phyloP scores from a whole-genome alignment of 2,113 vertebrate species.

The Hydrochoerus hydrochaeris region DNA sequence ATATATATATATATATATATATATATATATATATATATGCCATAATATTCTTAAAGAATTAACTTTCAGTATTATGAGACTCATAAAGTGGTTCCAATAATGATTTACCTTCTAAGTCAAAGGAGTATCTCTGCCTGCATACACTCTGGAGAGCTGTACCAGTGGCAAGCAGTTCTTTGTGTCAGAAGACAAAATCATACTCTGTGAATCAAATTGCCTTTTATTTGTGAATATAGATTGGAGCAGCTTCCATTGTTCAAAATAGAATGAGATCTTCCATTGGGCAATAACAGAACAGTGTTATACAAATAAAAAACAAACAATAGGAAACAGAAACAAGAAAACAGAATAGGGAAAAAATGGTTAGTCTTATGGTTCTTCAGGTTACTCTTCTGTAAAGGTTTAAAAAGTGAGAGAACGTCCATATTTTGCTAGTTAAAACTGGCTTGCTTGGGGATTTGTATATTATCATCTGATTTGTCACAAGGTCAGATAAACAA shows the following conservation, averaged over 20 bases:
- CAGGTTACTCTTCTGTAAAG: neutral
- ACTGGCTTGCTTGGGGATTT: neutral
- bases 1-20: no score
- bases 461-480: neutral
- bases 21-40: no score
- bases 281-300: neutral
- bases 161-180: neutral
- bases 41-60: neutral
- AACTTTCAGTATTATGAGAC: conserved; percentile 12
- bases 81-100: conserved; percentile 33
- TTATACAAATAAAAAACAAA: neutral
- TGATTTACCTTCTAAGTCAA: neutral
- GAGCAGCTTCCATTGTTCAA: neutral
- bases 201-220: neutral
- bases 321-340: neutral
- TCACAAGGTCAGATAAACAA: neutral
- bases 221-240: neutral
- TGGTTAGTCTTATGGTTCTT: neutral
- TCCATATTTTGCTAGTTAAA: neutral
- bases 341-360: neutral
- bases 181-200: neutral
- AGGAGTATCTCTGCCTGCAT: neutral
- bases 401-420: neutral
- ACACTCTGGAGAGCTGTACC: neutral
- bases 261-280: neutral